These are phyloP conservation scores for Hyppa rectilinea DNA, from an alignment of 2,888 invertebrate species.

Conservation along the genomic window DNA sequence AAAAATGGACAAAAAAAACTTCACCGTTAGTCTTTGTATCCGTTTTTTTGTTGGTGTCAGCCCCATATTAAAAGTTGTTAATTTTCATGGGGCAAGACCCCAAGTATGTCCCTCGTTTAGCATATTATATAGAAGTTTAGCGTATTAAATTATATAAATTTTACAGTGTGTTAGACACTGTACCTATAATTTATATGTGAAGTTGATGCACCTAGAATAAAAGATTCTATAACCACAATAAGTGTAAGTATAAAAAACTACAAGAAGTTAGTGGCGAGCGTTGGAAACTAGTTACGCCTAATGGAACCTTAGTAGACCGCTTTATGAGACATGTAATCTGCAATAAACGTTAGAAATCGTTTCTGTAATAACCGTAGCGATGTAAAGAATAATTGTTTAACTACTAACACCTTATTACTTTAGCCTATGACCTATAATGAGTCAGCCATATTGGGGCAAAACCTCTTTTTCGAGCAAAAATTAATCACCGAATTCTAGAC, in stretches of 20 bases:
- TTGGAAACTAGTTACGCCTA: background rate
- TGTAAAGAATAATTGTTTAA: background rate
- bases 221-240: background rate
- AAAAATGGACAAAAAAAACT: too few species aligned
- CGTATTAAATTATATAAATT: too few species aligned
- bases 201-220: too few species aligned
- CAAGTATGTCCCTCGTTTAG: too few species aligned
- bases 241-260: background rate
- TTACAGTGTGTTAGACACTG: too few species aligned
- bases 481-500: background rate
- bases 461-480: background rate
- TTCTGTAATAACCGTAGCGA: background rate
- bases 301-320: constrained; percentile 3
- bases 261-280: background rate
- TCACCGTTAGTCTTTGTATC: too few species aligned
- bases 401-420: background rate
- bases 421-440: accelerated
- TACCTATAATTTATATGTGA: too few species aligned
- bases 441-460: background rate
- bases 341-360: background rate
- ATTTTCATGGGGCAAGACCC: too few species aligned
- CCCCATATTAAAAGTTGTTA: too few species aligned
- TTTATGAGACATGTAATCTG: background rate
- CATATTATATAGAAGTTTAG: too few species aligned
- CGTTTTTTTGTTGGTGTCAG: too few species aligned